phyloP scores from a whole-genome alignment of 2,888 invertebrate species.

The Ornithoptera alexandrae region DNA sequence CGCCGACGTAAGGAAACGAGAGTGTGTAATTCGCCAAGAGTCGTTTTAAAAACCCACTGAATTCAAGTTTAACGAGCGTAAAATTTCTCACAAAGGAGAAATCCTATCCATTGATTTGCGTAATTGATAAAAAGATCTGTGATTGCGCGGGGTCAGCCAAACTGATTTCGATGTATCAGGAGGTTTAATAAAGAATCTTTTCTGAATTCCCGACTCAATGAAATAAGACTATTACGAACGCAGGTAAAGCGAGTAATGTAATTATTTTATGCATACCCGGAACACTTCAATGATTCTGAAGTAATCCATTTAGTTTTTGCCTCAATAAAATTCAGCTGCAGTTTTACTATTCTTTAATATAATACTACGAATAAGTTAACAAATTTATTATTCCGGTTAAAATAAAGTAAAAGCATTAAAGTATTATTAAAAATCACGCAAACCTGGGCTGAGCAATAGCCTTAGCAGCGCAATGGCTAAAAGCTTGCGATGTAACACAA shows the following conservation, averaged over 20 bases:
- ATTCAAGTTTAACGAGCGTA: constrained; percentile 26
- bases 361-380: background rate
- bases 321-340: constrained; percentile 8
- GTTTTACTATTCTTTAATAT: background rate
- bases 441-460: too few relatives aligned
- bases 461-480: too few relatives aligned
- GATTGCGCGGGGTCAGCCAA: constrained; percentile 29
- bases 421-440: background rate
- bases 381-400: background rate
- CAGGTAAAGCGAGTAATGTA: constrained; percentile 9
- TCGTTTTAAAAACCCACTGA: constrained; percentile 18
- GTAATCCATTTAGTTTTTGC: constrained; percentile 19
- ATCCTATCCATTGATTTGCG: constrained; percentile 30
- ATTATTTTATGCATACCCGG: constrained; percentile 19
- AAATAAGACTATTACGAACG: constrained; percentile 3
- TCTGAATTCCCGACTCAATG: constrained; percentile 20
- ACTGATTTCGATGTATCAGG: constrained; percentile 26
- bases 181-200: constrained; percentile 17
- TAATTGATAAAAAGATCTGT: constrained; percentile 30
- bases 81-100: constrained; percentile 28
- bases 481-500: too few relatives aligned
- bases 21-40: constrained; percentile 1
- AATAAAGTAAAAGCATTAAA: background rate
- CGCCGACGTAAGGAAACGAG: background rate
- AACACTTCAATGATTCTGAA: constrained; percentile 19